Evolutionary conservation across 2,113 vertebrate genomes (phyloP), one percentile per base, ranked within the genome.

Genomic region (Pica pica): DNA sequence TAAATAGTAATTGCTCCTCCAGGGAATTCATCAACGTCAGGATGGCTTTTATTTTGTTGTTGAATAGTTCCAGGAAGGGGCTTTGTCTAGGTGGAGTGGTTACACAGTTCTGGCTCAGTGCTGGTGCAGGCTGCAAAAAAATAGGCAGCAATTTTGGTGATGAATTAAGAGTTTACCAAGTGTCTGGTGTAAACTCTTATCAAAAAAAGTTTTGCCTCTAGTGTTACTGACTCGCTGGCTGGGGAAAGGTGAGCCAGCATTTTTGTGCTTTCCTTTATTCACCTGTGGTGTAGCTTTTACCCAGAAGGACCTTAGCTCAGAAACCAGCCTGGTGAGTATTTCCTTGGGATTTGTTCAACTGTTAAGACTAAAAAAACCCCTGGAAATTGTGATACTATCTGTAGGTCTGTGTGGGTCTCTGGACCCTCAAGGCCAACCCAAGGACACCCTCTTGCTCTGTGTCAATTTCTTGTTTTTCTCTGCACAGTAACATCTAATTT

Each of bases 1-100:
- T 98, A 98, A 65, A 96, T 39, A 95, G 97, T 99, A 99, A 99
- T 99, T 99, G 98, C 97, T 98, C 93, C 98, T 98, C 98, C 73
- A 96, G 98, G 98, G 98, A 98, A 97, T 89, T 71, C 69, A 97
- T 97, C 96, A 97, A 94, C 17, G 12, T 86, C 91, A 96, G 93
- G 97, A 92, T 94, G 41, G 83, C 61, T 97, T 95, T 52, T 87
- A 52, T 81, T 84, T 67, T 61, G 33, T 55, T 65, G 82, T 93
- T 91, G 68, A 74, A 31, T 28, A n/a, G 53, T 92, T 96, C 86
- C 84, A 87, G 80, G 90, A 70, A 93, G 70, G 61, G 49, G 31
- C 69, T 80, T 83, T 81, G 24, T 75, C 26, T 57, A 24, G 19
- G 33, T 90, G 63, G 31, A 33, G 35, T 26, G 71, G 39, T 53